Evolutionary conservation across 2,888 invertebrate species (phyloP).

Genomic region (Ophion ellenae): DNA sequence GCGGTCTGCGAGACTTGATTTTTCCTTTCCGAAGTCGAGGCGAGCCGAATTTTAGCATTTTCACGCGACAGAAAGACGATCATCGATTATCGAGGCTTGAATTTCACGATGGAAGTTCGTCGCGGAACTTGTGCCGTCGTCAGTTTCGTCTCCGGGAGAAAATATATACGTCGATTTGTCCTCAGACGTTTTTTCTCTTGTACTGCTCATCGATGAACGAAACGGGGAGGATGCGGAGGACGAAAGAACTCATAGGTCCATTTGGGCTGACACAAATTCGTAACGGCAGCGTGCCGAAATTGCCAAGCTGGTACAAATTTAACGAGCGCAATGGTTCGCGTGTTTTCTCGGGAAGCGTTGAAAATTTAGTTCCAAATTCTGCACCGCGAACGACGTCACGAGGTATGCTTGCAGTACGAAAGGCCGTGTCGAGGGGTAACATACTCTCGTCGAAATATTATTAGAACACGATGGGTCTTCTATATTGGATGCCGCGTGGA

Average conservation of each 20-base stretch:
- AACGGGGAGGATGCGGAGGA: neutral
- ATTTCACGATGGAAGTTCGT: conserved; percentile 15
- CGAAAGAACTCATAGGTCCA: neutral
- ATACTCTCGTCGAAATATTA: conserved; percentile 29
- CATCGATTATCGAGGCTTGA: conserved; percentile 46
- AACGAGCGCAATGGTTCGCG: neutral
- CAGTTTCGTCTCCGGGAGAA: neutral
- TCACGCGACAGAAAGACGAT: conserved; percentile 30
- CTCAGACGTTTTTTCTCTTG: neutral
- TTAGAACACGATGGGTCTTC: conserved; percentile 5
- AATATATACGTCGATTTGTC: conserved; percentile 1
- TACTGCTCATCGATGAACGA: neutral
- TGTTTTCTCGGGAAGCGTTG: neutral
- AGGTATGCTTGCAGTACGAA: too few species aligned
- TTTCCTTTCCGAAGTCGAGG: neutral
- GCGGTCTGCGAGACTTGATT: conserved; percentile 5
- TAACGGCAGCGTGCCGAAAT: neutral
- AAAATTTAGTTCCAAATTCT: neutral
- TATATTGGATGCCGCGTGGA: conserved; percentile 28
- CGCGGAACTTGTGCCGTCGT: neutral
- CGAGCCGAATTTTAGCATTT: neutral
- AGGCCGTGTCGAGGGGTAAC: neutral
- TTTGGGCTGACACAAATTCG: neutral
- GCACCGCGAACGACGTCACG: too few species aligned
- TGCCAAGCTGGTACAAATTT: neutral